Percentiles rank a stretch among this genome's conserved stretches.
phyloP scores from a whole-genome alignment of 2,797 vertebrate genomes.

The Sciurus carolinensis region DNA sequence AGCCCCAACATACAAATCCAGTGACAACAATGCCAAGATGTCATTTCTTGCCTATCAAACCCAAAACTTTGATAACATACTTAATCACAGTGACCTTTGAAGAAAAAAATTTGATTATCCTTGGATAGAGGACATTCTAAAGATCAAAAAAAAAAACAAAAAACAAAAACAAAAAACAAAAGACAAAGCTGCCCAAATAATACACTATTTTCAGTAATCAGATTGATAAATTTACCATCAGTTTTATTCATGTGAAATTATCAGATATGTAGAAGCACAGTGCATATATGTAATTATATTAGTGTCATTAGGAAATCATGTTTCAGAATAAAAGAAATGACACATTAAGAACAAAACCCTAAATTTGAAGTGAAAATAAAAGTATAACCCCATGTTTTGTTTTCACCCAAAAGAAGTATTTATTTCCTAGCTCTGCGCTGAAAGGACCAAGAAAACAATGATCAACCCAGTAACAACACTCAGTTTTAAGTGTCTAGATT shows the following conservation, averaged over 20 bases:
- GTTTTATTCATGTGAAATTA: constrained; percentile 2
- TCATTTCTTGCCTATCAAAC: neutral
- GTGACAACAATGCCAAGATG: neutral
- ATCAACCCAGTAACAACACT: neutral
- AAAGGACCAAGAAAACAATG: neutral
- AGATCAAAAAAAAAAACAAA: neutral
- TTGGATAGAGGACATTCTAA: neutral
- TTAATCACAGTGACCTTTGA: constrained; percentile 38
- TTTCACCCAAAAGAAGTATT: constrained; percentile 22
- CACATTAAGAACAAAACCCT: neutral
- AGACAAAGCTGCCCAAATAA: neutral
- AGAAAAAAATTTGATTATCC: constrained; percentile 6
- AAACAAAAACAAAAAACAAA: too few species aligned
- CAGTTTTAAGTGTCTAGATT: neutral
- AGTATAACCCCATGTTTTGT: neutral
- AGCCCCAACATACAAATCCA: constrained; percentile 1
- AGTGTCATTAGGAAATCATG: neutral
- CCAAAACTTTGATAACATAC: neutral
- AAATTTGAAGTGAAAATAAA: constrained; percentile 17
- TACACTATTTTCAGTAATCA: constrained; percentile 3
- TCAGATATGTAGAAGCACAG: neutral
- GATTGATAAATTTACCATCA: neutral
- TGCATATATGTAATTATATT: neutral
- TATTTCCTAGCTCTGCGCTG: neutral
- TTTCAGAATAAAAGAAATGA: constrained; percentile 25